Evolutionary conservation across 2,888 invertebrate genomes (phyloP), one percentile per base, ranked within the genome.

Genomic region (Cylloceria caligata): DNA sequence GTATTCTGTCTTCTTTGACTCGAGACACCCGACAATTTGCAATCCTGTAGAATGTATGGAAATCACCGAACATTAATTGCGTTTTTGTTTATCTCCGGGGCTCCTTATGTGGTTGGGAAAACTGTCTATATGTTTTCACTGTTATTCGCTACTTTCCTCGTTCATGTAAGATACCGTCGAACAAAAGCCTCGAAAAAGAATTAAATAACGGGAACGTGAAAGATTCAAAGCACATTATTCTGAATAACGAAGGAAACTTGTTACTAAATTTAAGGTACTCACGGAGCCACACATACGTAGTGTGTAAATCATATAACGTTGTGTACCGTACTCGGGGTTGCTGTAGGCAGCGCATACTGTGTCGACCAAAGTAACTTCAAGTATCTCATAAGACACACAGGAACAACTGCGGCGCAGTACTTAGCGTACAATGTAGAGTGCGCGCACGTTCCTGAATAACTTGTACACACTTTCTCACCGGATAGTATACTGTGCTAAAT

Each of bases 1-100:
- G 52, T 71, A 78, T 85, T 84, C 69, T 78, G 72, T 55, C 76
- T 60, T 67, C 84, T 86, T 82, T 83, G 80, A 85, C 68, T 76
- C 64, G 81, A 77, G n/a, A n/a, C 81, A 72, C 79, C 82, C 79
- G 77, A 81, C 81, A 81, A 85, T 85, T 84, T 85, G 80, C 81
- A 72, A 69, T 79, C 47, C 77, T 64, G 69, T 81, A 75, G 75
- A 81, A 60, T 73, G 68, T 30, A 75, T 47, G 67, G 64, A 72
- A 76, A 67, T 76, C 72, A 65, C 30, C 71, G 52, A 39, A 42
- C 76, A 47, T 55, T 81, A 62, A 60, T 76, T 45, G 47, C 67
- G 34, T 65, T 75, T 30, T 64, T 60, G 69, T 71, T 71, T 19
- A 47, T 49, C 71, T 42, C 27, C 52, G 55, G 27, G 21, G 36